These are phyloP conservation scores for Acrocera orbiculus DNA, from an alignment of 2,888 invertebrate species.

Conservation along the genomic window DNA sequence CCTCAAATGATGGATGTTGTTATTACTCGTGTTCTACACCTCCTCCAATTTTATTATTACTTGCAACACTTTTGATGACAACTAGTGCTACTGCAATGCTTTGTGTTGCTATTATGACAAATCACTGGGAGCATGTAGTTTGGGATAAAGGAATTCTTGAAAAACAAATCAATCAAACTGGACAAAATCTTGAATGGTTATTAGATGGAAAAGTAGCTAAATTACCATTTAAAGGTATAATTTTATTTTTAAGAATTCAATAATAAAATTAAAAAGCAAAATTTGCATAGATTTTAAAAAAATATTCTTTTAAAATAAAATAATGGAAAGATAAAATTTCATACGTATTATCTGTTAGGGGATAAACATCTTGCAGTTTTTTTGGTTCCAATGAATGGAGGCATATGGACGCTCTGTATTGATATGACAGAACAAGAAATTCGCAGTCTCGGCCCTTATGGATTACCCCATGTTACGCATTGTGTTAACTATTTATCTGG, in stretches of 20 bases:
- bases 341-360: too few species aligned
- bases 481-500: conserved; percentile 69
- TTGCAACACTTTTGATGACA: conserved; percentile 43
- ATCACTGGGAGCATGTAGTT: conserved; percentile 76
- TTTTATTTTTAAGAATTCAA: too few species aligned
- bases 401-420: conserved; percentile 76
- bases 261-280: too few species aligned
- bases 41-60: conserved; percentile 28
- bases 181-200: conserved; percentile 47
- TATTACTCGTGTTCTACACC: conserved; percentile 26
- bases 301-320: too few species aligned
- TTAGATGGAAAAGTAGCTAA: conserved; percentile 58
- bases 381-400: conserved; percentile 76
- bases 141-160: conserved; percentile 47
- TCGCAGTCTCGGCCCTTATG: conserved; percentile 39
- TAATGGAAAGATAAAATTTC: too few species aligned
- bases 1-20: conserved; percentile 19
- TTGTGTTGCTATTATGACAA: conserved; percentile 73
- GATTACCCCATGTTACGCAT: conserved; percentile 41
- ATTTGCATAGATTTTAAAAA: too few species aligned
- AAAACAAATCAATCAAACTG: conserved; percentile 33
- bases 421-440: conserved; percentile 65
- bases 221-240: conserved; percentile 27
- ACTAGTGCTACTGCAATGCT: conserved; percentile 64
- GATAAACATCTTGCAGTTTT: conserved; percentile 39